These are phyloP conservation scores for Agelastica alni DNA, from an alignment of 2,888 invertebrate genomes.

Conservation along the genomic window DNA sequence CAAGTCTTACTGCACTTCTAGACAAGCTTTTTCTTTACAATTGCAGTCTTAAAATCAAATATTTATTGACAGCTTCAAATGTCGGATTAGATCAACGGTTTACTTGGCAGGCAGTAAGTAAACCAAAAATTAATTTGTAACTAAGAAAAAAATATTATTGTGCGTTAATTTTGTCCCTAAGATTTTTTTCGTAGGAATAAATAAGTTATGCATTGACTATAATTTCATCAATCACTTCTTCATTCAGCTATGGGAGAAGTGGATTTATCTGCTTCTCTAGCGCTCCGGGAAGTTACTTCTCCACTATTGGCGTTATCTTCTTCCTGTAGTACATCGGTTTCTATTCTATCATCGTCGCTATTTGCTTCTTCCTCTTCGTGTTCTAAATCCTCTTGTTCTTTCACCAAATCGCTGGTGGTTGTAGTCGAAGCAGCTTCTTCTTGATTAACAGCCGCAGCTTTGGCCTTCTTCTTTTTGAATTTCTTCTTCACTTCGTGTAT, in stretches of 20 bases:
- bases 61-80: too few species aligned
- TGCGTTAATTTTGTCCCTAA: too few species aligned
- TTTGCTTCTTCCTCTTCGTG: constrained; percentile 36
- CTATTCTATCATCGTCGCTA: constrained; percentile 41
- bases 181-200: too few species aligned
- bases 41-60: too few species aligned
- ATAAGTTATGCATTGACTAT: too few species aligned
- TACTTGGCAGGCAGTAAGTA: too few species aligned
- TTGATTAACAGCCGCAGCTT: constrained; percentile 28
- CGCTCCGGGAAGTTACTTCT: constrained; percentile 27
- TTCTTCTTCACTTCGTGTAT: constrained; percentile 60
- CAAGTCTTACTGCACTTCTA: too few species aligned
- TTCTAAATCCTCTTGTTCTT: constrained; percentile 31
- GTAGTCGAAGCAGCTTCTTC: constrained; percentile 32
- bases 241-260: constrained; percentile 56
- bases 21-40: too few species aligned
- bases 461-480: constrained; percentile 56
- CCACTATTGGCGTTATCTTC: constrained; percentile 34
- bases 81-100: too few species aligned
- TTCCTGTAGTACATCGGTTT: constrained; percentile 37
- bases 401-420: constrained; percentile 28
- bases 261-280: constrained; percentile 56
- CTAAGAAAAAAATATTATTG: too few species aligned
- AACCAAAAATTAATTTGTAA: too few species aligned
- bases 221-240: constrained; percentile 8